A percentile compares a stretch with the other conserved stretches of the same genome.
Conservation (phyloP, 2,113 vertebrate genomes). For the Macquaria australasica region DNA sequence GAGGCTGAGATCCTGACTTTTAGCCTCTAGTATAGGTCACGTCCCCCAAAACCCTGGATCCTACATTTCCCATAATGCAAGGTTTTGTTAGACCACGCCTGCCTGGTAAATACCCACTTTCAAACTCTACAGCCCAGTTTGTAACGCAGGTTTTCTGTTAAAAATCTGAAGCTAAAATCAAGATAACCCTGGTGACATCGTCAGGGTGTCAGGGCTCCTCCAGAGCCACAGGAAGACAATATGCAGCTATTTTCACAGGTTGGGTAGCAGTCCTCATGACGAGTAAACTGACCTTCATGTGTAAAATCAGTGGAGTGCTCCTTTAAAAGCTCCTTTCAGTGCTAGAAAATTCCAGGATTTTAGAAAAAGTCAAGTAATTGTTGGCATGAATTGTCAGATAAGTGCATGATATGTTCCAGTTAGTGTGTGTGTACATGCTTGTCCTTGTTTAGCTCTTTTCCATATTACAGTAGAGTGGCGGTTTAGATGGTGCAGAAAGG, state of each 20-base stretch:
- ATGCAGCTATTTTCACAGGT: background rate
- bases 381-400: background rate
- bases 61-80: background rate
- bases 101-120: background rate
- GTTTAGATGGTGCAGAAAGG: slow-evolving; percentile 24
- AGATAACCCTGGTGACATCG: no score
- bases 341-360: no score
- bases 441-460: background rate
- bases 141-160: no score
- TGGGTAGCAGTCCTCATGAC: no score
- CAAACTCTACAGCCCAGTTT: background rate
- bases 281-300: no score
- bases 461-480: background rate
- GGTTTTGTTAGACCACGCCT: background rate
- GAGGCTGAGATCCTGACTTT: background rate
- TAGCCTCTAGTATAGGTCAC: no score
- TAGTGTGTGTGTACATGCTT: background rate
- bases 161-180: no score
- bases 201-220: no score
- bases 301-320: no score
- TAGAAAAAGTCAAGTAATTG: background rate
- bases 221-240: background rate
- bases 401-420: background rate
- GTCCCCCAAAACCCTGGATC: background rate
- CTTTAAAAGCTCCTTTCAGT: background rate